phyloP scores from a whole-genome alignment of 2,113 vertebrate genomes.

The Amphilophus citrinellus region DNA sequence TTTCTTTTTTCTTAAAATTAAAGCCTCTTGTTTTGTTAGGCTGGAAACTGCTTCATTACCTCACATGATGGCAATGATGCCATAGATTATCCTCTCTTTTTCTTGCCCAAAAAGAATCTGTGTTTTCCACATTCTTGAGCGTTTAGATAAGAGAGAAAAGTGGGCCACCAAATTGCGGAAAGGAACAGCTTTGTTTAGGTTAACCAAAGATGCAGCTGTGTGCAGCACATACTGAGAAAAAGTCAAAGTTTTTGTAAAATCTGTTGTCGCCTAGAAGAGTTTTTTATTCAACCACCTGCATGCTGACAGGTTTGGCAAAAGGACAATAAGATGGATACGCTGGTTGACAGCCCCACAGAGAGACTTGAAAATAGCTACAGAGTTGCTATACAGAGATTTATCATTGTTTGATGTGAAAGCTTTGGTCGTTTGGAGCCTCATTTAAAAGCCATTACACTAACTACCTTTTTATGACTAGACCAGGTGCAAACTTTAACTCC shows the following conservation, averaged over 20 bases:
- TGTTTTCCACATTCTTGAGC: slow-evolving; percentile 2
- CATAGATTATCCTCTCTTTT: background rate
- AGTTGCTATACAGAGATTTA: slow-evolving; percentile 29
- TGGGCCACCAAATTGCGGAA: slow-evolving; percentile 29
- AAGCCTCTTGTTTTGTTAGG: slow-evolving; percentile 17
- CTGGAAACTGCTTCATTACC: background rate
- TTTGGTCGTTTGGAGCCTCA: slow-evolving; percentile 33
- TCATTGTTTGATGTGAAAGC: slow-evolving; percentile 51
- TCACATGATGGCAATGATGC: background rate
- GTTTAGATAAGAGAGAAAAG: slow-evolving; percentile 36
- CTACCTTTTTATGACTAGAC: slow-evolving; percentile 58
- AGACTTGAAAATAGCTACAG: slow-evolving; percentile 21
- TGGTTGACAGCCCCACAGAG: slow-evolving; percentile 9
- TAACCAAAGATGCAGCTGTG: background rate
- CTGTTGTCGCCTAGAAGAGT: background rate
- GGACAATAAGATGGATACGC: background rate
- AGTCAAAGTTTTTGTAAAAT: slow-evolving; percentile 9
- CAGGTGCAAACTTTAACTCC: slow-evolving; percentile 63
- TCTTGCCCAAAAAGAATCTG: background rate
- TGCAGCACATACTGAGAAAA: background rate
- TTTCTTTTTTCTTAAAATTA: slow-evolving; percentile 20
- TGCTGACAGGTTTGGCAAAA: slow-evolving; percentile 17
- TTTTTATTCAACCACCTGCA: slow-evolving; percentile 1
- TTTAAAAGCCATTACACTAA: slow-evolving; percentile 67
- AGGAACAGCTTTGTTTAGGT: slow-evolving; percentile 15